phyloP scores from a whole-genome alignment of 1,140 invertebrate genomes.

The Pogonomyrmex californicus region DNA sequence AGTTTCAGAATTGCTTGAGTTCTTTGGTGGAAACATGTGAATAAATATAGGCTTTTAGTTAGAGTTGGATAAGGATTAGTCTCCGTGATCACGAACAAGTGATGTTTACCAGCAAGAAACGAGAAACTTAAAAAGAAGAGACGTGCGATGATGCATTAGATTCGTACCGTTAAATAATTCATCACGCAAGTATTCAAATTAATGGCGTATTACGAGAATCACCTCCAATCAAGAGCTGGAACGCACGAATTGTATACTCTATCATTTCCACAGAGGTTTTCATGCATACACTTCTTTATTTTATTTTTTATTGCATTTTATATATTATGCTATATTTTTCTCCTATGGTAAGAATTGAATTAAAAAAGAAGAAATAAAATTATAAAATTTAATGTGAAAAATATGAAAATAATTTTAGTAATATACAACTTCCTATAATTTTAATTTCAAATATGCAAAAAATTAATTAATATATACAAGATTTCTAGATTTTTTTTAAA shows the following conservation, averaged over 20 bases:
- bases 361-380: neutral
- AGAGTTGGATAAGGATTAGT: neutral
- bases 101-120: conserved; percentile 26
- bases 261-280: conserved; percentile 77
- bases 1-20: neutral
- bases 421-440: neutral
- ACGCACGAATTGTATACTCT: conserved; percentile 69
- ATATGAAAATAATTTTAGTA: neutral
- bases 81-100: conserved; percentile 45
- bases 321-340: conserved; percentile 6
- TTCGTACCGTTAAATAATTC: conserved; percentile 77
- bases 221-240: conserved; percentile 67
- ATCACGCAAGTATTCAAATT: conserved; percentile 77
- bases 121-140: conserved; percentile 44
- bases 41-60: conserved; percentile 5
- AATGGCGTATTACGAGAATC: conserved; percentile 76
- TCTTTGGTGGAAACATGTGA: neutral
- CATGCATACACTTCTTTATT: neutral
- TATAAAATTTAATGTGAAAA: neutral
- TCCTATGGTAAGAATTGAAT: neutral
- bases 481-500: neutral
- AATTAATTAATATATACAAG: neutral
- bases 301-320: neutral
- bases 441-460: neutral
- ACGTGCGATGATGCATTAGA: conserved; percentile 69